Evolutionary conservation across 2,113 vertebrate species (phyloP).

Genomic region (Hippopotamus amphibius): DNA sequence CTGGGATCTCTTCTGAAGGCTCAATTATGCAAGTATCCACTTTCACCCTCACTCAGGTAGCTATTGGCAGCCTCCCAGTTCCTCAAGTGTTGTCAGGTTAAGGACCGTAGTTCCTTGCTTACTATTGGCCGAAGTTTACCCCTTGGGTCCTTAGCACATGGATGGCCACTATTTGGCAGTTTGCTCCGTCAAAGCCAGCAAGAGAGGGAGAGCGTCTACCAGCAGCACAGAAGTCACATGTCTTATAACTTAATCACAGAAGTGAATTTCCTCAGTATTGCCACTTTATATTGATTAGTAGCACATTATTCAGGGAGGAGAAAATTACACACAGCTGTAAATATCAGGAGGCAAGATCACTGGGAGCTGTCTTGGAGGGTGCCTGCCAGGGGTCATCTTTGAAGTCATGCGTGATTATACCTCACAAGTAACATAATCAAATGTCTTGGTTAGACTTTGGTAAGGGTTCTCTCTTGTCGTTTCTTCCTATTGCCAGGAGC

Average conservation of each 20-base stretch:
- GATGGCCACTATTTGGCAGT: not conserved
- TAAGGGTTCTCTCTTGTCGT: not conserved
- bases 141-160: rapidly evolving
- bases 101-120: not conserved
- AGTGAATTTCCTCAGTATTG: not conserved
- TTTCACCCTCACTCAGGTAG: not conserved
- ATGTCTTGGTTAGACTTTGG: not conserved
- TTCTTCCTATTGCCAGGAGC: not conserved
- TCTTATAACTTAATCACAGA: not conserved
- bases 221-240: not conserved
- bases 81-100: not conserved
- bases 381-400: not conserved
- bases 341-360: not conserved
- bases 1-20: not conserved
- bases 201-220: too few relatives aligned
- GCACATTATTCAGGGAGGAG: not conserved
- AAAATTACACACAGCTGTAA: not conserved
- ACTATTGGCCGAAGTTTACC: not conserved
- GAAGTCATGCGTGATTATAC: not conserved
- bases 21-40: not conserved
- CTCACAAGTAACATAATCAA: not conserved
- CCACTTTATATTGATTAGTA: not conserved
- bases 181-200: not conserved
- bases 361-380: not conserved
- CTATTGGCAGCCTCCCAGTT: not conserved